These are phyloP conservation scores for Daubentonia madagascariensis DNA, from an alignment of 2,113 vertebrate species.

Conservation along the genomic window DNA sequence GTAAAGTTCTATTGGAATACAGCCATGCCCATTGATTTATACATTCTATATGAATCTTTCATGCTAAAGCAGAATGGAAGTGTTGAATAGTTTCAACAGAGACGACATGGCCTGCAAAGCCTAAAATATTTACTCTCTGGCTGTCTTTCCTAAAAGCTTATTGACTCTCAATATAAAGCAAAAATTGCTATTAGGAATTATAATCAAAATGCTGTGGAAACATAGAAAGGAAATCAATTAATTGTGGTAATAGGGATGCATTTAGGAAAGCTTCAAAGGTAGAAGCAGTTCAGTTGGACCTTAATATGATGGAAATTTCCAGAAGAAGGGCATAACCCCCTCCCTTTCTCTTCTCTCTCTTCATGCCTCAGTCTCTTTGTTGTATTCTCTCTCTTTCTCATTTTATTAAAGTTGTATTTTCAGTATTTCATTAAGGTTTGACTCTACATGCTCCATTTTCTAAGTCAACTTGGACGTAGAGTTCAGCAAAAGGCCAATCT, in stretches of 20 bases:
- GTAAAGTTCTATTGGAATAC: background rate
- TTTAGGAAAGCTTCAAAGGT: background rate
- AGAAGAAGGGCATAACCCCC: background rate
- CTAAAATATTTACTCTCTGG: background rate
- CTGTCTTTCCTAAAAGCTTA: background rate
- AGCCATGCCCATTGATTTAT: background rate
- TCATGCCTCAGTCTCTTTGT: background rate
- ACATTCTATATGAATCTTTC: background rate
- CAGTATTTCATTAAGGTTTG: background rate
- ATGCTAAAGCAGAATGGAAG: background rate
- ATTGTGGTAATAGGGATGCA: background rate
- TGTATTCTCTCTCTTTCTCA: background rate
- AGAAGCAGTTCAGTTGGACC: background rate
- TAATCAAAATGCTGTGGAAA: background rate
- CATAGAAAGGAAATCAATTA: background rate
- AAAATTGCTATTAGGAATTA: background rate
- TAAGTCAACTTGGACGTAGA: background rate
- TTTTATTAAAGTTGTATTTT: slow-evolving; percentile 2
- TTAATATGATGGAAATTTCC: background rate
- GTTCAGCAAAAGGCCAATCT: background rate
- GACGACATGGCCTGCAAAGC: background rate
- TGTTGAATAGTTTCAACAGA: background rate
- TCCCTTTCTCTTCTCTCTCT: background rate
- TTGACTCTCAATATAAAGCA: background rate
- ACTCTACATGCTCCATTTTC: background rate